A percentile compares a stretch with the other conserved stretches of the same genome.
Evolutionary conservation across 1,140 invertebrate genomes (phyloP).

Genomic region (Batillaria attramentaria): DNA sequence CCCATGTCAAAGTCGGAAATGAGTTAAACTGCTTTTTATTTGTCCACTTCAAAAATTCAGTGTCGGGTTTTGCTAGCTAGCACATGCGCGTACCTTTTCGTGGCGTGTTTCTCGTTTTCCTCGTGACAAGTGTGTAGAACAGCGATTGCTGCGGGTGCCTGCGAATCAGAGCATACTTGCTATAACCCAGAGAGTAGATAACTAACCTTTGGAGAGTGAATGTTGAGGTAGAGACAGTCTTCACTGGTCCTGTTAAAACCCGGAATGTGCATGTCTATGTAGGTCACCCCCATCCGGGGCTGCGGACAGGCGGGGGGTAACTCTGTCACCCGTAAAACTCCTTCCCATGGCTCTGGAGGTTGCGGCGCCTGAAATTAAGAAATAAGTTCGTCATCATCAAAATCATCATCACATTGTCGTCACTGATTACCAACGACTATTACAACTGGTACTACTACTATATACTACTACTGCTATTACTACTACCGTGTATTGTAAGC

Average conservation of each 20-base stretch:
- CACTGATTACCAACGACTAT: neutral
- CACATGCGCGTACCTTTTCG: too few species aligned
- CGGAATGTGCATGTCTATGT: conserved; percentile 59
- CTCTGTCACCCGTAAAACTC: conserved; percentile 40
- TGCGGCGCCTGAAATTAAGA: conserved; percentile 49
- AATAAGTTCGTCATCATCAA: neutral
- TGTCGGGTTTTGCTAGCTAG: too few species aligned
- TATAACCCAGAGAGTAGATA: too few species aligned
- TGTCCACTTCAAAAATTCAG: too few species aligned
- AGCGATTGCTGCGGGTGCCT: too few species aligned
- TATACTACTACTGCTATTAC: neutral
- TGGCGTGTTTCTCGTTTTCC: too few species aligned
- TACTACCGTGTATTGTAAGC: too few species aligned
- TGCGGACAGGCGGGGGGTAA: conserved; percentile 62
- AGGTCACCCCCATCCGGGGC: conserved; percentile 51
- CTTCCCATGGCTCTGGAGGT: conserved; percentile 50
- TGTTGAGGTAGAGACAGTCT: conserved; percentile 69
- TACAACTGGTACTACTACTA: neutral
- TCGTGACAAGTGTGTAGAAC: too few species aligned
- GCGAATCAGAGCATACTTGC: too few species aligned
- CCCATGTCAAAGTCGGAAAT: too few species aligned
- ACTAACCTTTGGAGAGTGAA: conserved; percentile 64
- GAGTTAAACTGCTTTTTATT: too few species aligned
- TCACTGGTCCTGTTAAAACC: conserved; percentile 63
- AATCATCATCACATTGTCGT: neutral